phyloP scores from a whole-genome alignment of 1,140 invertebrate species.

The Chironomus striatipennis region DNA sequence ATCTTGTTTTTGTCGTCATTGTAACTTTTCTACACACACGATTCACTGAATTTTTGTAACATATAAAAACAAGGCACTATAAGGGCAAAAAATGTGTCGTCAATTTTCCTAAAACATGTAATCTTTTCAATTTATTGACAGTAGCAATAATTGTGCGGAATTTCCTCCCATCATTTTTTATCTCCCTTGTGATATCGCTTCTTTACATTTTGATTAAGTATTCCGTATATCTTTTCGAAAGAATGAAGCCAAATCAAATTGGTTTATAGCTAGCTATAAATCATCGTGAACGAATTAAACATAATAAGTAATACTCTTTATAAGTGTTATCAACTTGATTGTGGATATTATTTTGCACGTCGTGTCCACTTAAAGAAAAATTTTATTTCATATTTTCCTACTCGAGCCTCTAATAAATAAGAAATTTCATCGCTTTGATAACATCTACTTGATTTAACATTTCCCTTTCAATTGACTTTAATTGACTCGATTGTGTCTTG shows the following conservation, averaged over 20 bases:
- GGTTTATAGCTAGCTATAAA: neutral
- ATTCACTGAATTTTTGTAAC: no score
- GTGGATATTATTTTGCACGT: no score
- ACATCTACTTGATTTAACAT: neutral
- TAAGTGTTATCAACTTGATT: no score
- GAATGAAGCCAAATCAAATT: neutral
- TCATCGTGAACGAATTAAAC: neutral
- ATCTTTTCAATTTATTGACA: neutral
- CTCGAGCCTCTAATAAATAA: no score
- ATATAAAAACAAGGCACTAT: no score
- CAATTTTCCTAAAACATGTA: no score
- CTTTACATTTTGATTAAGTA: conserved; percentile 13
- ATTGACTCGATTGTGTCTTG: neutral
- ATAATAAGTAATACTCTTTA: no score
- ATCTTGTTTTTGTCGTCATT: no score
- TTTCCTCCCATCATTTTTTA: neutral
- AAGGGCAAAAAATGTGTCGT: no score
- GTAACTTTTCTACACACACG: no score
- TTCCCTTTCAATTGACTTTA: conserved; percentile 7
- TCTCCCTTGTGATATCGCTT: neutral
- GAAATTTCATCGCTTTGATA: neutral
- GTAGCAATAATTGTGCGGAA: neutral
- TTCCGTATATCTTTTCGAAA: neutral
- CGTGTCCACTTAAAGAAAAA: no score
- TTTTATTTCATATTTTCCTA: no score